A percentile compares a stretch with the other conserved stretches of the same genome.
Evolutionary conservation across 2,113 vertebrate genomes (phyloP).

Genomic region (Eretmochelys imbricata): DNA sequence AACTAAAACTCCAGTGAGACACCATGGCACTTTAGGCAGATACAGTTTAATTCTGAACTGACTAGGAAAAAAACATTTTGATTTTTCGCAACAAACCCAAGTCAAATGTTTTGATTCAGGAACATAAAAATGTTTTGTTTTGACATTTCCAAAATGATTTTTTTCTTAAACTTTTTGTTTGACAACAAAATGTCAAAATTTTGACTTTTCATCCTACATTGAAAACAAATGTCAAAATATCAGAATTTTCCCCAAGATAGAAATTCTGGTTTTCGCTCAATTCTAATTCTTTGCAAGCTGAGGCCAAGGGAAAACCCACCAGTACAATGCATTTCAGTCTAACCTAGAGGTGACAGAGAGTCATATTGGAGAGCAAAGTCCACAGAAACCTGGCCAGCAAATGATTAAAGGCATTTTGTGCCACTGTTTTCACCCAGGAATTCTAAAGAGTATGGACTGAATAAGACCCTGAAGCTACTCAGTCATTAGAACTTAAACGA

Average conservation of each 20-base stretch:
- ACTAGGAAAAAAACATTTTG: background rate
- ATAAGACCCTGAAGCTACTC: background rate
- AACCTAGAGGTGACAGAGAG: background rate
- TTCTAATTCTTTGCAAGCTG: background rate
- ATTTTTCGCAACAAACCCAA: background rate
- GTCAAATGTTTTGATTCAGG: background rate
- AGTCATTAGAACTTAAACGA: background rate
- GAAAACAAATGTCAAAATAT: background rate
- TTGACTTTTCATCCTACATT: background rate
- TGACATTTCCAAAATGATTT: background rate
- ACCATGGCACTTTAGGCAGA: background rate
- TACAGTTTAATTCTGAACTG: background rate
- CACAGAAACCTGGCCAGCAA: background rate
- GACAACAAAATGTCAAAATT: background rate
- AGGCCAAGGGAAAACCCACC: rapidly evolving
- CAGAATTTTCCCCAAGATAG: background rate
- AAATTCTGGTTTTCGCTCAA: background rate
- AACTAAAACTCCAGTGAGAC: background rate
- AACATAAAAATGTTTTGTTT: background rate
- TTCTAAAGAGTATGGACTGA: background rate
- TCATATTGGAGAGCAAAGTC: background rate
- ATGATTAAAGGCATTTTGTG: background rate
- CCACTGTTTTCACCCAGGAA: background rate
- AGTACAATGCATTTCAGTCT: background rate
- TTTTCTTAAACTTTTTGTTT: background rate